Evolutionary conservation across 2,113 vertebrate genomes (phyloP).

Genomic region (Crotalus viridis): DNA sequence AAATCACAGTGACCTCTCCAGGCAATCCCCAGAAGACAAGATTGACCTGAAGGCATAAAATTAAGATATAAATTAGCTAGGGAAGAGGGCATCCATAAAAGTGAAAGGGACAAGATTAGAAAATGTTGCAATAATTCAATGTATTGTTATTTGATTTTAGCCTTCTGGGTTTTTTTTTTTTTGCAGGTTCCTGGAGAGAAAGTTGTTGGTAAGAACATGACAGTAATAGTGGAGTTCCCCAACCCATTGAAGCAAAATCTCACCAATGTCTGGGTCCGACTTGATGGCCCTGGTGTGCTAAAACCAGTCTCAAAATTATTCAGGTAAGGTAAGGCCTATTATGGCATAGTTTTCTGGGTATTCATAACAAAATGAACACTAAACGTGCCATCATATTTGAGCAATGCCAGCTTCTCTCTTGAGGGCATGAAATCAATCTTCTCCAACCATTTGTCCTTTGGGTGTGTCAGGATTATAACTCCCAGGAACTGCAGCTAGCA

Average conservation of each 20-base stretch:
- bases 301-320: constrained; percentile 74
- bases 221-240: constrained; percentile 82
- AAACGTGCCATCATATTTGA: background rate
- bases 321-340: constrained; percentile 68
- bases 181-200: constrained; percentile 66
- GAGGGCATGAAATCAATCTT: background rate
- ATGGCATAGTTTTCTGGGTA: background rate
- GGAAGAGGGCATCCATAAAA: background rate
- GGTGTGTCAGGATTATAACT: background rate
- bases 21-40: background rate
- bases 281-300: constrained; percentile 85
- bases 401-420: background rate
- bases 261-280: constrained; percentile 73
- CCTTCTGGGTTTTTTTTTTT: background rate
- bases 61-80: background rate
- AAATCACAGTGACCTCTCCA: background rate
- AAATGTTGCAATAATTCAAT: background rate
- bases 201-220: constrained; percentile 77
- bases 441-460: background rate
- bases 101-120: background rate
- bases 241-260: constrained; percentile 84
- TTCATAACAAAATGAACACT: constrained; percentile 9
- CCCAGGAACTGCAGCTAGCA: background rate
- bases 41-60: background rate
- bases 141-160: constrained; percentile 14